Percentiles rank a stretch among this genome's conserved stretches.
These are phyloP conservation scores for Clarias pachynema DNA, from an alignment of 2,797 vertebrate genomes.

Conservation along the genomic window DNA sequence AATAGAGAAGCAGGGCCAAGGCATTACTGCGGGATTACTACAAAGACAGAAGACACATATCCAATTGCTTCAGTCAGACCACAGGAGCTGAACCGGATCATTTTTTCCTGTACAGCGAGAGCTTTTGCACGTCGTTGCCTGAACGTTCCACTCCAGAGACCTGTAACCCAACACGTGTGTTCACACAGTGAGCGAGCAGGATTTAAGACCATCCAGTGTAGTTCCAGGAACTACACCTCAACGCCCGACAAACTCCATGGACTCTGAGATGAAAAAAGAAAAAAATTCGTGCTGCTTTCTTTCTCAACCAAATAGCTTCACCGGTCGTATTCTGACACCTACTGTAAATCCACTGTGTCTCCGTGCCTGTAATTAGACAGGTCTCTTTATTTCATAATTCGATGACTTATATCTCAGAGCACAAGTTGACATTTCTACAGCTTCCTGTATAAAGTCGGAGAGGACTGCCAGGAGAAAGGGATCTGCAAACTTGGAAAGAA, in stretches of 20 bases:
- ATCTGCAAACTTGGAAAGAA: conserved; percentile 8
- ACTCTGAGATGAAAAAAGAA: neutral
- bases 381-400: conserved; percentile 28
- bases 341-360: neutral
- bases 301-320: too few relatives aligned
- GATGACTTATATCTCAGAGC: conserved; percentile 8
- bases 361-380: conserved; percentile 21
- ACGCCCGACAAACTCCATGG: neutral
- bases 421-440: conserved; percentile 27
- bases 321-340: neutral
- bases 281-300: neutral
- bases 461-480: conserved; percentile 7
- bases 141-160: neutral
- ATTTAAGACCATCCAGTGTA: conserved; percentile 22
- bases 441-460: neutral
- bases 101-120: conserved; percentile 13
- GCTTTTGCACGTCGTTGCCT: conserved; percentile 5
- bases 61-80: conserved; percentile 9
- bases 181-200: neutral
- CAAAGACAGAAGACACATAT: conserved; percentile 7
- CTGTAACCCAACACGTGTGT: neutral
- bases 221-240: conserved; percentile 33
- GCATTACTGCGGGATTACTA: conserved; percentile 13
- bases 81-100: conserved; percentile 5
- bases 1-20: neutral